phyloP scores from a whole-genome alignment of 2,888 invertebrate genomes.

The Caenorhabditis virilis region DNA sequence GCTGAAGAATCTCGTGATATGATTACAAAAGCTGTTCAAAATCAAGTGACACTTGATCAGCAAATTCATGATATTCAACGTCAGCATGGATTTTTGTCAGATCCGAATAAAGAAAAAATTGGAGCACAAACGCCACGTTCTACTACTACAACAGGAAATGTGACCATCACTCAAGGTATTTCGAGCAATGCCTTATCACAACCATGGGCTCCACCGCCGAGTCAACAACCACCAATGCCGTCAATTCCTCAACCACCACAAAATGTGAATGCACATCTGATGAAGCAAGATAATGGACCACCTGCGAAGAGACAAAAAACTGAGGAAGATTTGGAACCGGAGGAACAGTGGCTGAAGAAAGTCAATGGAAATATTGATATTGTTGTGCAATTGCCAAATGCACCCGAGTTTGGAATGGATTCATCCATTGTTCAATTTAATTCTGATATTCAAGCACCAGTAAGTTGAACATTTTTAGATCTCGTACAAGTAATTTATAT shows the following conservation, averaged over 20 bases:
- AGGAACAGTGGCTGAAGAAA: slow-evolving; percentile 77
- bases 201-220: slow-evolving; percentile 9
- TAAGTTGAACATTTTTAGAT: slow-evolving; percentile 56
- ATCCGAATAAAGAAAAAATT: slow-evolving; percentile 95
- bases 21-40: slow-evolving; percentile 57
- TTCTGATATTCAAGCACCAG: slow-evolving; percentile 79
- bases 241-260: not conserved
- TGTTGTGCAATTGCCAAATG: slow-evolving; percentile 86
- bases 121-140: slow-evolving; percentile 75
- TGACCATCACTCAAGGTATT: slow-evolving; percentile 36
- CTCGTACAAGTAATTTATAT: not conserved
- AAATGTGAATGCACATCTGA: slow-evolving; percentile 1
- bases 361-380: slow-evolving; percentile 74
- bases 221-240: slow-evolving; percentile 9
- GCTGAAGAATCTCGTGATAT: slow-evolving; percentile 90
- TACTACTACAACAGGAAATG: slow-evolving; percentile 74
- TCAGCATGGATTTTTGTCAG: slow-evolving; percentile 74
- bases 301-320: slow-evolving; percentile 39
- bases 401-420: slow-evolving; percentile 90
- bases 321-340: slow-evolving; percentile 78
- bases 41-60: slow-evolving; percentile 52
- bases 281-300: slow-evolving; percentile 21
- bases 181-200: slow-evolving; percentile 9
- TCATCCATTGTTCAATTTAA: slow-evolving; percentile 84
- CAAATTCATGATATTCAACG: slow-evolving; percentile 58